Base-by-base conservation (phyloP, 2,113 vertebrate genomes). In the Fulmarus glacialis region DNA sequence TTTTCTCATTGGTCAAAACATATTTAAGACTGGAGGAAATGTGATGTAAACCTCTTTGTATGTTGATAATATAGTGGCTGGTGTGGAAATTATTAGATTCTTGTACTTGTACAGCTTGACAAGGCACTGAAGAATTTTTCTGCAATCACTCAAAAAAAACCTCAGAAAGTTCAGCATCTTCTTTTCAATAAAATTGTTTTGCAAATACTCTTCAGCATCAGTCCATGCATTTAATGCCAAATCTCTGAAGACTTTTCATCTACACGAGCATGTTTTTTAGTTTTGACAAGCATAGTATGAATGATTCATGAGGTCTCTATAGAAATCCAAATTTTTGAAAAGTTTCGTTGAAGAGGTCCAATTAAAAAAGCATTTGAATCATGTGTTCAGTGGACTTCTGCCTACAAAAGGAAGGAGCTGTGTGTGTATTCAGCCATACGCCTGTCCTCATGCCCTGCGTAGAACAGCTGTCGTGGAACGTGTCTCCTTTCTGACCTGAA, bases 401-500 rank as follows among this genome's bases (percentile, higher is more conserved):
- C 2, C 60, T 82, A 8, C 30, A 36, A 18, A 86, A 74, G 43
- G 42, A 87, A 36, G 27, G 47, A 92, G 64, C 64, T 68, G 2
- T 29, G 63, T 66, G 43, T 63, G 22, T 59, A 32, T 83, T 90
- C 47, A 78, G 16, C 63, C 34, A 7, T 32, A 24, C 6, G 18
- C 56, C 66, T 92, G 59, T 70, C 50, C 50, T 48, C 22, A 8
- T 89, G 63, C 50, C 86, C 12, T 40, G 27, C 3, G 4, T 32
- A 62, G 40, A 95, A 20, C 92, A 97, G 92, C 96, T 97, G 95
- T 86, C 3, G 1, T 82, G 87, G 87, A 96, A 80, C 4, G 0
- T 84, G 74, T 90, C 82, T 92, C 13, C 90, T 90, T 82, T 94
- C 82, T 89, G 80, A 92, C 66, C 53, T 93, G 90, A 59, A 86